Evolutionary conservation across 1,140 invertebrate species (phyloP).

Genomic region (Nebria ingens): DNA sequence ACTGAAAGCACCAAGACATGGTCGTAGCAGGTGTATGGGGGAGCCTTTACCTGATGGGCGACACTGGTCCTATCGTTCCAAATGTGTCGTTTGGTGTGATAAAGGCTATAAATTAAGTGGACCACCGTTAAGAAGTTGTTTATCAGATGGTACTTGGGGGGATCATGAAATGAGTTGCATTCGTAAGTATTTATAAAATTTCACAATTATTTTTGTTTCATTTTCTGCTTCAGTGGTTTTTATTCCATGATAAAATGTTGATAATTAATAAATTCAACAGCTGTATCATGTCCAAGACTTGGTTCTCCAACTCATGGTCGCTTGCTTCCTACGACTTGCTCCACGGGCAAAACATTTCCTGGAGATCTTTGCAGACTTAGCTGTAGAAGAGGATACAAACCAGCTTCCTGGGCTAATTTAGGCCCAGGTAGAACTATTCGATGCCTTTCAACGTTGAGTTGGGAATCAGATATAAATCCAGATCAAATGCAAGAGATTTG

Average conservation of each 20-base stretch:
- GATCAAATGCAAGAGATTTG: conserved; percentile 20
- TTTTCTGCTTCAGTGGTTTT: no score
- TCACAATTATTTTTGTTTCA: conserved; percentile 9
- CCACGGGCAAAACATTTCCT: conserved; percentile 29
- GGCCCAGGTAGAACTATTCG: conserved; percentile 10
- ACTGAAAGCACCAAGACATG: conserved; percentile 17
- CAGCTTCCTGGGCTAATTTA: conserved; percentile 14
- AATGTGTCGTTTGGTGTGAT: conserved; percentile 46
- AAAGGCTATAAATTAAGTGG: conserved; percentile 41
- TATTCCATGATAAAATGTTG: no score
- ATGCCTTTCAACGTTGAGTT: conserved; percentile 27
- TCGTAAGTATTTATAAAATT: conserved; percentile 31
- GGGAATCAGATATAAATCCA: conserved; percentile 22
- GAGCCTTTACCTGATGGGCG: neutral
- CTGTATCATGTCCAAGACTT: conserved; percentile 33
- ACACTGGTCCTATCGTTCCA: conserved; percentile 31
- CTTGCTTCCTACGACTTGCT: conserved; percentile 36
- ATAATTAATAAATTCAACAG: conserved; percentile 24
- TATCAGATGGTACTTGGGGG: conserved; percentile 41
- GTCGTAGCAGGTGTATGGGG: conserved; percentile 18
- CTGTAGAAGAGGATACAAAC: conserved; percentile 34
- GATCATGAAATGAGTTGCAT: conserved; percentile 37
- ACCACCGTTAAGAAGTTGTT: conserved; percentile 38
- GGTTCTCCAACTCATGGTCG: conserved; percentile 33
- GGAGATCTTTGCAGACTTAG: conserved; percentile 35